These are phyloP conservation scores for Hirtodrosophila confusa DNA, from an alignment of 2,888 invertebrate genomes.

Conservation along the genomic window DNA sequence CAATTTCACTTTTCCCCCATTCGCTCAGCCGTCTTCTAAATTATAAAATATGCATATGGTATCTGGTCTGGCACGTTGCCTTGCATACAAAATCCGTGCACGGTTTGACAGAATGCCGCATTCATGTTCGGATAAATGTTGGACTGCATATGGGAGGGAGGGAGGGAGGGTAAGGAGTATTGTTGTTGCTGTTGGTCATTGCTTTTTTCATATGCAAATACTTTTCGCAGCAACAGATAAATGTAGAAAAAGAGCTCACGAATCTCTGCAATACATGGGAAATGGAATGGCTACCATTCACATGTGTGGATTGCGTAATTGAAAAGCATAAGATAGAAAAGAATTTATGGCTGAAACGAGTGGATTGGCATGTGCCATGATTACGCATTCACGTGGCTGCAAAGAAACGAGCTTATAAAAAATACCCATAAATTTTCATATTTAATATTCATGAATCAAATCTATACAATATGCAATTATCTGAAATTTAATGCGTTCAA, in stretches of 20 bases:
- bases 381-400: conserved; percentile 2
- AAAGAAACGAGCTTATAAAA: neutral
- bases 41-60: conserved; percentile 54
- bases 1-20: conserved; percentile 64
- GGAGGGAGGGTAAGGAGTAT: neutral
- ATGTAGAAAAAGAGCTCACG: conserved; percentile 15
- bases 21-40: conserved; percentile 37
- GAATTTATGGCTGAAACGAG: conserved; percentile 19
- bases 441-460: too few relatives aligned
- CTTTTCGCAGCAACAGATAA: conserved; percentile 38
- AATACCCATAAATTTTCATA: neutral
- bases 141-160: conserved; percentile 22
- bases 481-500: too few relatives aligned
- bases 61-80: conserved; percentile 35
- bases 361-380: conserved; percentile 8
- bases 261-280: conserved; percentile 21
- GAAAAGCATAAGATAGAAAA: conserved; percentile 26
- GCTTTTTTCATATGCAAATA: conserved; percentile 66
- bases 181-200: conserved; percentile 27
- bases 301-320: conserved; percentile 37
- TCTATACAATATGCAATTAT: too few relatives aligned
- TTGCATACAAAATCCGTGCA: conserved; percentile 60
- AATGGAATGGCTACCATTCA: conserved; percentile 24
- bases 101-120: conserved; percentile 60
- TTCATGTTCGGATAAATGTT: conserved; percentile 40